Evolutionary conservation across 2,888 invertebrate genomes (phyloP).

Genomic region (Chouioia cunea): DNA sequence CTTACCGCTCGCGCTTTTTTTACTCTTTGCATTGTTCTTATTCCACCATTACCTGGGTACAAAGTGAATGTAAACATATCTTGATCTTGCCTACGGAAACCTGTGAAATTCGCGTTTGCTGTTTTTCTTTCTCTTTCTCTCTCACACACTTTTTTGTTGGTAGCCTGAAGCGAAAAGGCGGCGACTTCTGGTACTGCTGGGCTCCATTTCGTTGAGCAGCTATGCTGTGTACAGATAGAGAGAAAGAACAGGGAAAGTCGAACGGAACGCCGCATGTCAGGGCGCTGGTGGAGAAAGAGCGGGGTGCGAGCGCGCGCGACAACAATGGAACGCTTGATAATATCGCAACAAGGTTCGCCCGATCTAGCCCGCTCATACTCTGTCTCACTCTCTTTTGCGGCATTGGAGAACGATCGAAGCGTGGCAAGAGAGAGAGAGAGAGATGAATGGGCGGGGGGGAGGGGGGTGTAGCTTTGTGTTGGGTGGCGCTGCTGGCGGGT

Average conservation of each 20-base stretch:
- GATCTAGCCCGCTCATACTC: slow-evolving; percentile 7
- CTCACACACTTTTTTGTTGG: not conserved
- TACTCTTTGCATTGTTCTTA: slow-evolving; percentile 44
- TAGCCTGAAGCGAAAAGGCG: slow-evolving; percentile 13
- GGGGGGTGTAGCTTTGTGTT: slow-evolving; percentile 22
- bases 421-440: slow-evolving; percentile 4
- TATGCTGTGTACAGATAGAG: too few relatives aligned
- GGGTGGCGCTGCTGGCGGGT: slow-evolving; percentile 13
- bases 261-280: slow-evolving; percentile 9
- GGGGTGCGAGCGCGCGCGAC: slow-evolving; percentile 34
- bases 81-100: slow-evolving; percentile 44
- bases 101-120: slow-evolving; percentile 41
- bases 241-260: too few relatives aligned
- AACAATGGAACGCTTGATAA: slow-evolving; percentile 47
- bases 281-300: slow-evolving; percentile 4
- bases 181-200: not conserved
- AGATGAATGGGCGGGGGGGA: slow-evolving; percentile 13
- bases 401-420: not conserved
- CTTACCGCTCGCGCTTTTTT: slow-evolving; percentile 18
- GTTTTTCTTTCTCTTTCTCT: slow-evolving; percentile 18
- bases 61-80: slow-evolving; percentile 48
- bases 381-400: not conserved
- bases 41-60: slow-evolving; percentile 46
- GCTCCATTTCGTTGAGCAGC: not conserved
- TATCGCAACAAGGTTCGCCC: slow-evolving; percentile 42